These are phyloP conservation scores for Drosophila phalerata DNA, from an alignment of 2,888 invertebrate species.

Conservation along the genomic window DNA sequence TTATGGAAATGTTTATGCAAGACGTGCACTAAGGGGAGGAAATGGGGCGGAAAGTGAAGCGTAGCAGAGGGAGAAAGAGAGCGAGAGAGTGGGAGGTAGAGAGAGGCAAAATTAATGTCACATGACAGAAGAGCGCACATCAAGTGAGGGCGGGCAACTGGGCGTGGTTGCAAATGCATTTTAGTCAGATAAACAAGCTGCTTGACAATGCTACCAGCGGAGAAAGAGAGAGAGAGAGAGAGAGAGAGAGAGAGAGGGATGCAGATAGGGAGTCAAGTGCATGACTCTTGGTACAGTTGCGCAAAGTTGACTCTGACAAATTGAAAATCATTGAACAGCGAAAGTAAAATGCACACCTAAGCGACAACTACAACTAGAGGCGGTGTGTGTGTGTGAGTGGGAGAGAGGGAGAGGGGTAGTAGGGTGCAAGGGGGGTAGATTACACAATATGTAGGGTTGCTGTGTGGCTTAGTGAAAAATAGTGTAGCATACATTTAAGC, in stretches of 20 bases:
- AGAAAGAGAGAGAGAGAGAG: not conserved
- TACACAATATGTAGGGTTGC: conserved; percentile 17
- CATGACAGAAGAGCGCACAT: conserved; percentile 45
- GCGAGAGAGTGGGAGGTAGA: not conserved
- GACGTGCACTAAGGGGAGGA: conserved; percentile 59
- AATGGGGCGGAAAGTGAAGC: not conserved
- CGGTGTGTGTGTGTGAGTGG: too few species aligned
- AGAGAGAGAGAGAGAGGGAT: not conserved
- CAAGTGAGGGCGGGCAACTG: conserved; percentile 18
- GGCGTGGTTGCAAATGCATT: conserved; percentile 64
- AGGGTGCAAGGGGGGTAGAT: conserved; percentile 3
- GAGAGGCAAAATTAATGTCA: conserved; percentile 70
- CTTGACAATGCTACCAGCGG: conserved; percentile 12
- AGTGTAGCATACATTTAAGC: conserved; percentile 77
- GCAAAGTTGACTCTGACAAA: conserved; percentile 73
- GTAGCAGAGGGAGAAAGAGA: not conserved
- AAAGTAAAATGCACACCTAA: conserved; percentile 63
- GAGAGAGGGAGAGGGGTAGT: too few species aligned
- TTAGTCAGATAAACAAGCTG: conserved; percentile 67
- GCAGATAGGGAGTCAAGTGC: conserved; percentile 5
- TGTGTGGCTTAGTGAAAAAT: conserved; percentile 61
- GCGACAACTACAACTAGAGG: conserved; percentile 29
- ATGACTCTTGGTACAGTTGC: conserved; percentile 71
- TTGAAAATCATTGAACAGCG: conserved; percentile 76
- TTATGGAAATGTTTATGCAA: conserved; percentile 80